Percentiles rank a stretch among this genome's conserved stretches.
These are phyloP conservation scores for Gambusia holbrooki DNA, from an alignment of 2,113 vertebrate species.

Conservation along the genomic window DNA sequence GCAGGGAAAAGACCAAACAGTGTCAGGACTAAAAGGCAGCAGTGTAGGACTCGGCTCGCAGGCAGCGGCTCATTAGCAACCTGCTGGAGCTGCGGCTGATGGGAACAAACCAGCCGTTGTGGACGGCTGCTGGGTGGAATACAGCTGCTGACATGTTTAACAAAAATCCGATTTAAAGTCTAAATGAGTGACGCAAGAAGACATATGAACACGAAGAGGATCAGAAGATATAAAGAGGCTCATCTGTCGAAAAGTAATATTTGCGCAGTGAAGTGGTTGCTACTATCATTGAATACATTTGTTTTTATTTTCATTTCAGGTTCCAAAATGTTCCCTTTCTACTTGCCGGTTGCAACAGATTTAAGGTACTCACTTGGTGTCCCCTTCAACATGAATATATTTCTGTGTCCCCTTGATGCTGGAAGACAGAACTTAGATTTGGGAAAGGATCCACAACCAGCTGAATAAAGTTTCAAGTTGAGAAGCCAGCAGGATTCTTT, in stretches of 20 bases:
- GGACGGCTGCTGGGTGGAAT: slow-evolving; percentile 69
- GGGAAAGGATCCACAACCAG: neutral
- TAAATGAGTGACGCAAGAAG: slow-evolving; percentile 45
- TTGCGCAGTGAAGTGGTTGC: slow-evolving; percentile 45
- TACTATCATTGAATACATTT: neutral
- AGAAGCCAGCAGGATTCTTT: too few relatives aligned
- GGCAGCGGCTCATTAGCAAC: slow-evolving; percentile 63
- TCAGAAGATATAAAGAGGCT: slow-evolving; percentile 7
- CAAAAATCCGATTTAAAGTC: slow-evolving; percentile 81
- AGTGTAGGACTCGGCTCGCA: slow-evolving; percentile 81
- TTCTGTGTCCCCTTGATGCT: neutral
- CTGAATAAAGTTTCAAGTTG: too few relatives aligned
- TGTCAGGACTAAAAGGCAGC: slow-evolving; percentile 80
- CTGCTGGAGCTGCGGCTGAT: slow-evolving; percentile 70
- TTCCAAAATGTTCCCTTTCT: neutral
- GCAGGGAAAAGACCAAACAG: slow-evolving; percentile 79
- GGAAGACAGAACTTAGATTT: neutral
- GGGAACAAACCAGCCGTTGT: slow-evolving; percentile 85
- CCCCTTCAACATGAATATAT: neutral
- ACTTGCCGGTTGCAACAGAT: neutral
- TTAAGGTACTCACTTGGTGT: neutral
- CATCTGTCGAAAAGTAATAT: slow-evolving; percentile 18
- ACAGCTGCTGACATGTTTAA: slow-evolving; percentile 79
- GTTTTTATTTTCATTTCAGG: neutral
- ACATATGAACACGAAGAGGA: slow-evolving; percentile 13